Evolutionary conservation across 2,113 vertebrate genomes (phyloP), one percentile per base, ranked within the genome.

Genomic region (Ophthalmolycus amberensis): DNA sequence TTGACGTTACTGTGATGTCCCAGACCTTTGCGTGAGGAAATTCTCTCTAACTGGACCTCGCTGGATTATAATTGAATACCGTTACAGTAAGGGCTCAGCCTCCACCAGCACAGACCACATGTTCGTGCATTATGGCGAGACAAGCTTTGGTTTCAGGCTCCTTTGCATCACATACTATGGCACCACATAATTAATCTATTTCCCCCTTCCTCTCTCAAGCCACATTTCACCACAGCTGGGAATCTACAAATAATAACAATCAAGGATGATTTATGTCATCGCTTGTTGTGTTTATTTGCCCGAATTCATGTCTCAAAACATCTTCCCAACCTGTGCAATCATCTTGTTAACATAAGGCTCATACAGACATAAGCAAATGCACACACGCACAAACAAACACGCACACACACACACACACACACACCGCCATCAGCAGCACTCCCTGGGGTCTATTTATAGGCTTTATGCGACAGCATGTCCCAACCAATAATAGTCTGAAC

Each of bases 381-480:
- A 50, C 16, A 58, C 54, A 50, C 48, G 16, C 46, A 54, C 0
- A n/a, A 42, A 27, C 37, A 32, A 44, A 46, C n/a, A 9, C 12
- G 60, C 27, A 48, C 63, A 58, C 37, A 42, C 25, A 56, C 66
- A 29, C 32, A 38, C 68, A 70, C 48, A 70, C 40, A 52, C 12
- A 32, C 27, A 59, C 38, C 6, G 8, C 62, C 22, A 22, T 60
- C 71, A 59, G 37, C 34, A 83, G 52, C 66, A 10, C 48, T 83
- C 80, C 77, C 60, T 9, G 5, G 62, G 29, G 64, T 68, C 64
- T 86, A 85, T 90, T 89, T 84, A 89, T 73, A 81, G 56, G 64
- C 74, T 78, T 59, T 54, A 4, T 50, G 66, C 73, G 44, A 81
- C 79, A 77, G 46, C 38, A 16, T n/a, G 54, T 80, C 64, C 65